Evolutionary conservation across 1,140 invertebrate species (phyloP).

Genomic region (Drosophila tristis): DNA sequence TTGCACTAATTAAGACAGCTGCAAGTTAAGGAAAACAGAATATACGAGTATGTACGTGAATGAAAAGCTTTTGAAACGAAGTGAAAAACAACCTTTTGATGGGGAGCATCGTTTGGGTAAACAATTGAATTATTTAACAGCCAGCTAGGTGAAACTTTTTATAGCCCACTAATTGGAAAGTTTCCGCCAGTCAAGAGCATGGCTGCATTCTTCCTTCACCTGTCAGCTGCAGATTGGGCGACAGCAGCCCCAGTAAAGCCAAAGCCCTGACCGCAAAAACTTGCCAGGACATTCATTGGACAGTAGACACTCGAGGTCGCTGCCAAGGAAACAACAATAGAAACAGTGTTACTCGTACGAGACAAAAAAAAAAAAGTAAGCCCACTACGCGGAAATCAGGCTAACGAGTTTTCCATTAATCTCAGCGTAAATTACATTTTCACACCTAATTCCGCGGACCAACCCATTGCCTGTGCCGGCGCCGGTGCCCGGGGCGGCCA

Average conservation of each 20-base stretch:
- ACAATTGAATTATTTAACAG: slow-evolving; percentile 48
- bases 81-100: slow-evolving; percentile 30
- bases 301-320: slow-evolving; percentile 12
- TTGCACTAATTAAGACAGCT: slow-evolving; percentile 60
- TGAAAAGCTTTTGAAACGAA: slow-evolving; percentile 30
- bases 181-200: slow-evolving; percentile 20
- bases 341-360: background rate
- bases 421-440: slow-evolving; percentile 47
- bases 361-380: slow-evolving; percentile 21
- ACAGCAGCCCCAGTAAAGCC: background rate
- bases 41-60: slow-evolving; percentile 35
- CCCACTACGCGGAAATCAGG: background rate
- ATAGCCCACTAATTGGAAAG: slow-evolving; percentile 61
- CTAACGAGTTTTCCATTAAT: slow-evolving; percentile 43
- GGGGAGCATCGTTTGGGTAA: slow-evolving; percentile 22
- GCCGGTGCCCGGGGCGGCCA: background rate
- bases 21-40: slow-evolving; percentile 36
- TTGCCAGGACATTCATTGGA: slow-evolving; percentile 38
- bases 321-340: background rate
- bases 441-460: slow-evolving; percentile 30
- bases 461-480: too few relatives aligned
- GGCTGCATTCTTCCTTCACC: slow-evolving; percentile 15
- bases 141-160: slow-evolving; percentile 41
- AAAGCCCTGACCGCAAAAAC: slow-evolving; percentile 21
- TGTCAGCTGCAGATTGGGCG: slow-evolving; percentile 50